These are phyloP conservation scores for Graptemys geographica DNA, from an alignment of 2,797 vertebrate genomes.

Conservation along the genomic window DNA sequence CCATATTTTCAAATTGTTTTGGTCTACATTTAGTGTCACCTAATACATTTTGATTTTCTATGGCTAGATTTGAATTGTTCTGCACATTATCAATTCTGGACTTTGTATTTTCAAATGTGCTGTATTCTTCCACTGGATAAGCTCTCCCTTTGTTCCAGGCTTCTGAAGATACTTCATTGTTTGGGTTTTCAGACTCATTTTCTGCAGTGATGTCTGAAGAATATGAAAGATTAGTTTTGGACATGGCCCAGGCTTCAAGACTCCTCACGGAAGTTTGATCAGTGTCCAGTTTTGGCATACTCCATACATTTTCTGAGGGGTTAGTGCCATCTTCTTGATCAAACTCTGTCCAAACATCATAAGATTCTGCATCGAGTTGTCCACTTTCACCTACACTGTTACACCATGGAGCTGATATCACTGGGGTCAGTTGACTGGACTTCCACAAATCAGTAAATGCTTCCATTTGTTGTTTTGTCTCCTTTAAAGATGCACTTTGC, in stretches of 20 bases:
- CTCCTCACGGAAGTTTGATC: constrained; percentile 54
- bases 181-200: constrained; percentile 36
- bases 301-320: constrained; percentile 72
- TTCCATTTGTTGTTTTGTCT: constrained; percentile 68
- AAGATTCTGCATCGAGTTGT: constrained; percentile 26
- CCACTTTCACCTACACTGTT: constrained; percentile 23
- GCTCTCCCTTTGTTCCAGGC: constrained; percentile 58
- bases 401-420: constrained; percentile 71
- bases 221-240: constrained; percentile 70
- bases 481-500: constrained; percentile 44
- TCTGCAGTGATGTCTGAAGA: constrained; percentile 60
- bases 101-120: constrained; percentile 32
- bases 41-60: background rate
- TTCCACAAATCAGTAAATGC: constrained; percentile 76
- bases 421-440: constrained; percentile 37
- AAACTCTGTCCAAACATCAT: constrained; percentile 73
- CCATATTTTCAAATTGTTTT: constrained; percentile 63
- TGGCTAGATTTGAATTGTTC: constrained; percentile 53
- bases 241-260: constrained; percentile 61
- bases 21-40: constrained; percentile 21
- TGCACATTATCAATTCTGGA: constrained; percentile 57
- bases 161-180: constrained; percentile 35
- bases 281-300: constrained; percentile 45
- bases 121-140: constrained; percentile 31
- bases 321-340: constrained; percentile 58